A percentile compares a stretch with the other conserved stretches of the same genome.
These are phyloP conservation scores for Drosophila conformis DNA, from an alignment of 2,888 invertebrate genomes.

Conservation along the genomic window DNA sequence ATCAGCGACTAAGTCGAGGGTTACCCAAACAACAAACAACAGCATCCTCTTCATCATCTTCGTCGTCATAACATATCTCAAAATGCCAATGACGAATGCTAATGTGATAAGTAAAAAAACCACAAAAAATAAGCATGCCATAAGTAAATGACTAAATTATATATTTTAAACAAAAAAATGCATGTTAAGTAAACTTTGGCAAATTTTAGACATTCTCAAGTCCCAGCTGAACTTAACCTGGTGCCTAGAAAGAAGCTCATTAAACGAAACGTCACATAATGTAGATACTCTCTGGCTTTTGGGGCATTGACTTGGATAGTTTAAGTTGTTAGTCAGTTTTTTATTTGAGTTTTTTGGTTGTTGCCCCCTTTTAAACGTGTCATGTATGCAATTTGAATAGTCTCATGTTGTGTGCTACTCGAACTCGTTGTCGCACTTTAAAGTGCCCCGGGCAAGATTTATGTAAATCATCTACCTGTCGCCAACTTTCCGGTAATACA, in stretches of 20 bases:
- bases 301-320: neutral
- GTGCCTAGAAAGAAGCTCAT: neutral
- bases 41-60: neutral
- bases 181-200: neutral
- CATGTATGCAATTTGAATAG: conserved; percentile 14
- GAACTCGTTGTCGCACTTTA: neutral
- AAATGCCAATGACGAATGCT: conserved; percentile 38
- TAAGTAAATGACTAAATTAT: neutral
- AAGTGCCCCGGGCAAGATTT: neutral
- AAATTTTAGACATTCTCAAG: neutral
- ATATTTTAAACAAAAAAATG: neutral
- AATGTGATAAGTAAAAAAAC: conserved; percentile 10
- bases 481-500: conserved; percentile 41
- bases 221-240: neutral
- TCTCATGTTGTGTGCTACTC: conserved; percentile 4
- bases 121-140: neutral
- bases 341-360: neutral
- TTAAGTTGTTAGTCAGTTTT: neutral
- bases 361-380: conserved; percentile 17
- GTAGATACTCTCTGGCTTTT: neutral
- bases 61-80: conserved; percentile 14
- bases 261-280: neutral
- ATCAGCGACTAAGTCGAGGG: conserved; percentile 35
- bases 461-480: conserved; percentile 40
- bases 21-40: conserved; percentile 27